Base-by-base conservation (phyloP, 2,113 vertebrate species). In the Elephantulus edwardii region DNA sequence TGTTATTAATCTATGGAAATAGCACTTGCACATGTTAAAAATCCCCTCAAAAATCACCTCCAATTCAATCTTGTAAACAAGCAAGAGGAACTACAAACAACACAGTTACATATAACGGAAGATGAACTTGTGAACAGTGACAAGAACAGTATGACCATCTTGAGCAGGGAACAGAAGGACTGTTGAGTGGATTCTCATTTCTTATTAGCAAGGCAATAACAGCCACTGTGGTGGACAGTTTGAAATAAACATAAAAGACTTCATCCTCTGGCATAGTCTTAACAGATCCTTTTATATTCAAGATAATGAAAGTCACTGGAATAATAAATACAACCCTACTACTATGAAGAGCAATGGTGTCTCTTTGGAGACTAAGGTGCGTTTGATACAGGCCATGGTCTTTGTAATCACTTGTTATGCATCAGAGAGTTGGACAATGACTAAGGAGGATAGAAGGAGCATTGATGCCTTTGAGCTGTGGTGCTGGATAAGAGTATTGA, bases 1-100 rank as follows among this genome's bases (percentile, higher is more conserved):
- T 90, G 92, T 80, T 95, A 93, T 94, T 93, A 91, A 91, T 86
- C 80, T 76, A 64, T 94, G 94, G 95, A 96, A 96, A 93, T 88
- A 72, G 78, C 93, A 95, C 88, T 91, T 95, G 60, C 82, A 94
- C 92, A 92, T 93, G 92, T 90, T 94, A 82, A 91, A 95, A 96
- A 92, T 80, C 87, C 91, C 91, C 94, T 95, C n/a, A 44, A 83
- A 96, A 93, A 95, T 89, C 92, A 95, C 85, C 84, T 89, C 71
- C 17, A 78, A 14, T 83, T 86, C n/a, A 74, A 56, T 89, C 52
- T 83, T 40, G 19, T 52, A 71, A 54, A 66, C 89, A 93, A 93
- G 75, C 58, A 88, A 77, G 71, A 72, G n/a, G n/a, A 56, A 52
- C 48, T 30, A 42, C 35, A 44, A 95, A 4, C 19, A 87, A 75